Evolutionary conservation across 2,888 invertebrate species (phyloP), one percentile per base, ranked within the genome.

Genomic region (Drosophila robusta): DNA sequence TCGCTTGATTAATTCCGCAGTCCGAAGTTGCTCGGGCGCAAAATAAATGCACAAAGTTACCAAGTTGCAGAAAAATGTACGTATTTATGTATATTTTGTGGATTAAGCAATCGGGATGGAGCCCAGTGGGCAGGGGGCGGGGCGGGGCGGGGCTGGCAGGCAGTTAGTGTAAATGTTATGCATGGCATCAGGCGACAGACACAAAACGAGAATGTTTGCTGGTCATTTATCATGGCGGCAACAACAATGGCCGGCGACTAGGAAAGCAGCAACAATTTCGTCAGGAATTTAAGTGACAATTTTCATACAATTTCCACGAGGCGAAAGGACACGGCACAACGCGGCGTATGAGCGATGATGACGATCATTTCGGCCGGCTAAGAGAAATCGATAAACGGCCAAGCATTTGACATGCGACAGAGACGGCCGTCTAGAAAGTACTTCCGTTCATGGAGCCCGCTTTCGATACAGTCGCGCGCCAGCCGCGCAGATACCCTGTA

Each of bases 271-370:
- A 63, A 67, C 71, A 81, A 71, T 78, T 78, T 75, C 56, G 63
- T 58, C 50, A 62, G 68, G 70, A 82, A 87, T 84, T 87, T 78
- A 84, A 84, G 82, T 82, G 87, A 81, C 80, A 86, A 81, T 81
- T 81, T 86, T 86, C 77, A 80, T 82, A 70, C 56, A 85, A 81
- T 80, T 78, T 75, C 55, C 46, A 56, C 16, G 44, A 24, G 67
- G 42, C 34, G 16, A 26, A 45, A 14, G 51, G 32, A 54, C 14
- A 65, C 56, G 51, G 62, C 62, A 70, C 64, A 63, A 78, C 71
- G 62, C 61, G 71, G 81, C 81, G 78, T 83, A 86, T 83, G 81
- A 84, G 75, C 85, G 82, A 80, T 82, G 86, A 55, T 72, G 86
- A 55, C 57, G 72, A 85, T 66, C 64, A 69, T 79, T 81, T 68